Conservation (phyloP, 2,888 invertebrate species). For the Lamellibrachia satsuma region DNA sequence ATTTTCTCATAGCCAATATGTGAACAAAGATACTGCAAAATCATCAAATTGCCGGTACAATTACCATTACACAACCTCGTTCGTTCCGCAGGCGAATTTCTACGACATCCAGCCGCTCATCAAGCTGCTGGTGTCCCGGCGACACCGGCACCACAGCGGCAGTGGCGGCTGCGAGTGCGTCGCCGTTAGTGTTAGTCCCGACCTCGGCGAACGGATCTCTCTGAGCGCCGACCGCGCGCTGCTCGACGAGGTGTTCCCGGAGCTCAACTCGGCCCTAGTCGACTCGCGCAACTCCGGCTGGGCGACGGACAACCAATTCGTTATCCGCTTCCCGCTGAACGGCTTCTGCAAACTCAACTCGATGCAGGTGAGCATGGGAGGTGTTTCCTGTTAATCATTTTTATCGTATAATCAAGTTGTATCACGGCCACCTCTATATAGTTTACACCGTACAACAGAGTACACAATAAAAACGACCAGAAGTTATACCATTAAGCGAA, state of each 20-base stretch:
- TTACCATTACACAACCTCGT: constrained; percentile 55
- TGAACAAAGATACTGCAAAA: neutral
- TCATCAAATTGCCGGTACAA: neutral
- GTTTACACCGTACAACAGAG: no score
- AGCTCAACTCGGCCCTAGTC: constrained; percentile 77
- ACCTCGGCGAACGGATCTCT: constrained; percentile 83
- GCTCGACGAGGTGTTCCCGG: constrained; percentile 71
- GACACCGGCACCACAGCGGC: constrained; percentile 21
- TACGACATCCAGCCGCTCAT: constrained; percentile 78
- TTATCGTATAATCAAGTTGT: no score
- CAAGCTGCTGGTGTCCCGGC: constrained; percentile 51
- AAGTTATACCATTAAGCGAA: no score
- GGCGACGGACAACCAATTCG: constrained; percentile 83
- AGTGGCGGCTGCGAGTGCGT: constrained; percentile 75
- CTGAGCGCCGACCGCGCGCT: constrained; percentile 81
- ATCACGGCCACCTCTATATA: no score
- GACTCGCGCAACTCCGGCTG: constrained; percentile 80
- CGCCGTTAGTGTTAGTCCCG: constrained; percentile 82
- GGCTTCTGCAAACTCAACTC: constrained; percentile 90
- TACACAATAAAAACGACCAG: no score
- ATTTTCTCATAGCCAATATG: no score
- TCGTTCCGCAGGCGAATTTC: constrained; percentile 69
- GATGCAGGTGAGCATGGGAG: constrained; percentile 71
- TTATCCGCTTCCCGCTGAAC: constrained; percentile 85
- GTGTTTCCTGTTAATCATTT: neutral